A percentile compares a stretch with the other conserved stretches of the same genome.
Evolutionary conservation across 1,140 invertebrate genomes (phyloP).

Genomic region (Euura lappo): DNA sequence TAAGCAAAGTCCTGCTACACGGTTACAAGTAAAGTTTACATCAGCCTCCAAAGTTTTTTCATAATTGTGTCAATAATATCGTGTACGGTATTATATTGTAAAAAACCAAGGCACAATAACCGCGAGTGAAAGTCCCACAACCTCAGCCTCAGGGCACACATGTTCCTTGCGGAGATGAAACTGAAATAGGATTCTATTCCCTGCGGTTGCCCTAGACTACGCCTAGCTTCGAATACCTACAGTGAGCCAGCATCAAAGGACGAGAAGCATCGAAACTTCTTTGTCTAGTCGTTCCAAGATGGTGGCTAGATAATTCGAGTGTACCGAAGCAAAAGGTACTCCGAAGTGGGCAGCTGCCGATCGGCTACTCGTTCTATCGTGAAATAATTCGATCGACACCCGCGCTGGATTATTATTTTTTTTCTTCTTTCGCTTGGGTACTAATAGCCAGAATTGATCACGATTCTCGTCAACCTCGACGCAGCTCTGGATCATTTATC

Average conservation of each 20-base stretch:
- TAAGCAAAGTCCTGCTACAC: too few species aligned
- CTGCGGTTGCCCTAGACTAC: neutral
- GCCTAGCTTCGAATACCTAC: neutral
- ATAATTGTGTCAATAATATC: neutral
- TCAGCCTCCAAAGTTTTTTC: too few species aligned
- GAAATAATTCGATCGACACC: neutral
- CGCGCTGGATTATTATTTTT: too few species aligned
- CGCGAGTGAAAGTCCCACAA: neutral
- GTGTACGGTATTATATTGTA: neutral
- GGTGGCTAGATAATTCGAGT: constrained; percentile 1
- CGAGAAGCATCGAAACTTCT: neutral
- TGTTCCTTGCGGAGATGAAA: neutral
- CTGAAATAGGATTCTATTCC: neutral
- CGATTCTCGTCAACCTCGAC: too few species aligned
- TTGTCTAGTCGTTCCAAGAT: neutral
- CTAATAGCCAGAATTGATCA: too few species aligned
- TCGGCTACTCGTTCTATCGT: neutral
- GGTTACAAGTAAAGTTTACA: too few species aligned
- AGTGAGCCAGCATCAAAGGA: neutral
- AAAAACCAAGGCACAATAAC: neutral
- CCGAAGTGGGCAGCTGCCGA: neutral
- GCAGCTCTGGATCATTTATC: too few species aligned
- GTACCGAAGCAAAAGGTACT: neutral
- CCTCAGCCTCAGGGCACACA: neutral
- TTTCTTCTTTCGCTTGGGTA: too few species aligned